phyloP scores from a whole-genome alignment of 2,113 vertebrate genomes.

The Ptilonorhynchus violaceus region DNA sequence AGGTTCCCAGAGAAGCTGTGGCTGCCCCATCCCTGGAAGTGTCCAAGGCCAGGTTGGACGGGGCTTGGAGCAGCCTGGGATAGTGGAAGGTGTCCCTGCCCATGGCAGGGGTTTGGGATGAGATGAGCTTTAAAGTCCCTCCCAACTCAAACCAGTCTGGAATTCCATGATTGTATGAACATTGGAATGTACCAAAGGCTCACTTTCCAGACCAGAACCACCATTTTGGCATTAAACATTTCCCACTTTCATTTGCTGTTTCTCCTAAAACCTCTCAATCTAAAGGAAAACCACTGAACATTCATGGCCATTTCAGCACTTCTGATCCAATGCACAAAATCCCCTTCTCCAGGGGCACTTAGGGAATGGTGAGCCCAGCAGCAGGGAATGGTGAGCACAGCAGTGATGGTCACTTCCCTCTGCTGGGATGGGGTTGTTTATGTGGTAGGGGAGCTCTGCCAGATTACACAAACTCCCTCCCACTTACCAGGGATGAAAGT shows the following conservation, averaged over 20 bases:
- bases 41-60: neutral
- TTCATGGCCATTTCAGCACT: rapidly evolving
- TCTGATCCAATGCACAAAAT: rapidly evolving
- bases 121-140: neutral
- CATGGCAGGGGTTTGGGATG: neutral
- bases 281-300: neutral
- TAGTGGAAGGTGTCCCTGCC: neutral
- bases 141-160: neutral
- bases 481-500: neutral
- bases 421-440: neutral
- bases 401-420: rapidly evolving
- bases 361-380: neutral
- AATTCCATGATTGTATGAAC: neutral
- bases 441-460: neutral
- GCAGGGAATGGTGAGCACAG: neutral
- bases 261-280: neutral
- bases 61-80: neutral
- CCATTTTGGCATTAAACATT: neutral
- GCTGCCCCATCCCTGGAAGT: neutral
- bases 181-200: neutral
- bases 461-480: neutral
- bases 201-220: neutral
- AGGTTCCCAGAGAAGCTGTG: neutral
- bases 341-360: rapidly evolving
- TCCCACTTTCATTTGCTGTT: neutral